Percentiles rank a stretch among this genome's conserved stretches.
Evolutionary conservation across 2,888 invertebrate genomes (phyloP).

Genomic region (Onchidella celtica): DNA sequence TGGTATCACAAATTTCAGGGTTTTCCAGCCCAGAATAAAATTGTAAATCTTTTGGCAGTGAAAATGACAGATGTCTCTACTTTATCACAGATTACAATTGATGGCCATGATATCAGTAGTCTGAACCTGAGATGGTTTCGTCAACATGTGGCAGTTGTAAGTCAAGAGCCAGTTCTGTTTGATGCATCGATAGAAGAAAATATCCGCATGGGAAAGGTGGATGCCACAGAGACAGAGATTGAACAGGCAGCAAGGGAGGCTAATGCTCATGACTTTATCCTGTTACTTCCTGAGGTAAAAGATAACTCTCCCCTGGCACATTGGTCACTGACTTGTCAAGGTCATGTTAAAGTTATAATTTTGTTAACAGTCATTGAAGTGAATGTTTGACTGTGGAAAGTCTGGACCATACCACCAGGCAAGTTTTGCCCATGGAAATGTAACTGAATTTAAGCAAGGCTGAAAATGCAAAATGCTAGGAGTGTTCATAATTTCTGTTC

Average conservation of each 20-base stretch:
- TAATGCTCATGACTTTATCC: conserved; percentile 80
- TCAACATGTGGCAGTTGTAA: conserved; percentile 42
- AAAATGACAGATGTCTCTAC: not conserved
- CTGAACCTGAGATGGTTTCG: conserved; percentile 46
- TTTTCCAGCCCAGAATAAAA: too few species aligned
- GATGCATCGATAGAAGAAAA: conserved; percentile 81
- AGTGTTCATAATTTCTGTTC: too few species aligned
- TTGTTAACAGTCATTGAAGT: too few species aligned
- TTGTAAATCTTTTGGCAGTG: not conserved
- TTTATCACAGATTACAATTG: conserved; percentile 45
- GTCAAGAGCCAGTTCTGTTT: conserved; percentile 47
- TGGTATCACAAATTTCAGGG: too few species aligned
- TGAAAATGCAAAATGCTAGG: too few species aligned
- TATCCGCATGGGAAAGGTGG: conserved; percentile 78
- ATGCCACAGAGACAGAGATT: conserved; percentile 73
- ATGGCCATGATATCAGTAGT: conserved; percentile 41
- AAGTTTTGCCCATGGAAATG: too few species aligned
- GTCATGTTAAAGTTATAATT: too few species aligned
- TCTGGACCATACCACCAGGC: too few species aligned
- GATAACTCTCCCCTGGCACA: too few species aligned
- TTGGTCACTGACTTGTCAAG: too few species aligned
- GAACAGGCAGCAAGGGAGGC: conserved; percentile 76
- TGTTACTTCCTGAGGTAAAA: conserved; percentile 82
- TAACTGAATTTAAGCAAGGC: too few species aligned
- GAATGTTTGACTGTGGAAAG: too few species aligned